Evolutionary conservation across 2,888 invertebrate genomes (phyloP), one percentile per base, ranked within the genome.

Genomic region (Troilus luridus): DNA sequence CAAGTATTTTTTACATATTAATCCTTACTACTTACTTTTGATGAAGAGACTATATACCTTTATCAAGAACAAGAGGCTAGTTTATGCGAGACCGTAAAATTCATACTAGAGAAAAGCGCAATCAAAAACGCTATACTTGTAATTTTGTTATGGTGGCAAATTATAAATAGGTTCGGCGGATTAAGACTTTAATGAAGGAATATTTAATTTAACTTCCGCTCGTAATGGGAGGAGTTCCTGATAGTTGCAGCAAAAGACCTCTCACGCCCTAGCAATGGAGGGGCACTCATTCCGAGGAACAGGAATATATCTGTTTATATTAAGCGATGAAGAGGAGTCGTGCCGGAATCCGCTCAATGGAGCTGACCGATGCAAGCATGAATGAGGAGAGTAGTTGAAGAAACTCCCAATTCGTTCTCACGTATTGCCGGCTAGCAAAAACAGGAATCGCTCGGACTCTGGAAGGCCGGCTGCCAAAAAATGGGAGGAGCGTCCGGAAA

Each of bases 341-440:
- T 77, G 72, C 72, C 72, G 72, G 72, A 77, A 77, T 77, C 72
- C 41, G 17, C 19, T 85, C 85, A 85, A 85, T 85, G 85, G 85
- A 58, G 7, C 12, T n/a, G 19, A 56, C n/a, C n/a, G 19, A 56
- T 56, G 11, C 85, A 56, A 56, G 85, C 85, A 85, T 85, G 56
- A 85, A 85, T 85, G 85, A 58, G 85, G 19, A n/a, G 56, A 56
- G 85, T 17, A 58, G 85, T 85, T 56, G 85, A 85, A 85, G 85
- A 85, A 85, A 56, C 85, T 21, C 8, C 56, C 85, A 56, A 85
- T 85, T 85, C 85, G 85, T 85, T 85, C 85, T 85, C 85, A 85
- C 85, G 85, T 85, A 85, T 58, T 58, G 56, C 6, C 85, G 56
- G 85, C n/a, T 56, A 58, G 58, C 56, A 58, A 85, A 85, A 85